These are phyloP conservation scores for Malurus leucopterus DNA, from an alignment of 2,797 vertebrate genomes.

Conservation along the genomic window DNA sequence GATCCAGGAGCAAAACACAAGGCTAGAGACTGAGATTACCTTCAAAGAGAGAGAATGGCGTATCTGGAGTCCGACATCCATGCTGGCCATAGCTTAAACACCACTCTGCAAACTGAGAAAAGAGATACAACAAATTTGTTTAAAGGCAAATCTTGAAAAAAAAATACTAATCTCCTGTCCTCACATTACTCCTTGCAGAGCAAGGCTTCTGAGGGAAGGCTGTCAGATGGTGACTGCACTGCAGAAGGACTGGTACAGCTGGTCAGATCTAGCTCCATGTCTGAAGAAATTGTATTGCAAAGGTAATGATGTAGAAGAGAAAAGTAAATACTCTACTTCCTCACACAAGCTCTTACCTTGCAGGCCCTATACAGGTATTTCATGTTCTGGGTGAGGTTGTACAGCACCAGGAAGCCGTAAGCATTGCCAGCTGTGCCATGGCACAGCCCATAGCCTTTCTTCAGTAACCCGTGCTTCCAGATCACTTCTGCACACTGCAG, in stretches of 20 bases:
- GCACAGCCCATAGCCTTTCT: conserved; percentile 94
- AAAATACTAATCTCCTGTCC: background rate
- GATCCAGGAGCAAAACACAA: background rate
- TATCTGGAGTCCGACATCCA: conserved; percentile 91
- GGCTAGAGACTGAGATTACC: conserved; percentile 71
- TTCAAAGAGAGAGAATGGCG: conserved; percentile 96
- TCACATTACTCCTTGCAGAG: background rate
- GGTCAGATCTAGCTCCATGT: background rate
- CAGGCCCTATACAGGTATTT: conserved; percentile 93
- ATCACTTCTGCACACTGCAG: conserved; percentile 87
- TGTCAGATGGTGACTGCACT: background rate
- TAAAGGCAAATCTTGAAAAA: background rate
- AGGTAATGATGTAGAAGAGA: background rate
- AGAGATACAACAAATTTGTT: background rate
- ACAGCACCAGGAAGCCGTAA: conserved; percentile 88
- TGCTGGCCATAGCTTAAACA: conserved; percentile 94
- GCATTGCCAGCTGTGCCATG: conserved; percentile 91
- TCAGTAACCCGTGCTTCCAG: conserved; percentile 87
- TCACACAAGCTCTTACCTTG: conserved; percentile 74
- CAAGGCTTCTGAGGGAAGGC: background rate
- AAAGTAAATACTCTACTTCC: background rate
- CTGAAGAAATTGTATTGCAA: background rate
- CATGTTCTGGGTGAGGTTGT: conserved; percentile 83
- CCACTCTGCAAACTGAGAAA: conserved; percentile 92
- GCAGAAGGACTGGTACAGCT: background rate